Evolutionary conservation across 64 coral and sea anemone species (phyloP).

Genomic region (Pachyseris speciosa): DNA sequence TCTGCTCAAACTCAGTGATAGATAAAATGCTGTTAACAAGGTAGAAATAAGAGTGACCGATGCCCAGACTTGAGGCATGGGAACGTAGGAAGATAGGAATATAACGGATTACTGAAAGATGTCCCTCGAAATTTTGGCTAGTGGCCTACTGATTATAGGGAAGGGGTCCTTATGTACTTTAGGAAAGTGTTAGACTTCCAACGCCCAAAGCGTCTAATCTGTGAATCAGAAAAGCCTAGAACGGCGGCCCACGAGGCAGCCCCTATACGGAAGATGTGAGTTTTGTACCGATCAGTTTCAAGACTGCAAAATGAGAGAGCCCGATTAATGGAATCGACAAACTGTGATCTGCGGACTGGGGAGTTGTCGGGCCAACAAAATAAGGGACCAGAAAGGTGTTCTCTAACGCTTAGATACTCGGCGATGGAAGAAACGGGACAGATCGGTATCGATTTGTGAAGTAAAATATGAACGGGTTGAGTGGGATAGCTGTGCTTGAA

Average conservation of each 20-base stretch:
- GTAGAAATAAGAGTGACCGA: neutral
- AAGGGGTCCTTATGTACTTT: neutral
- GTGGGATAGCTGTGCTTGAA: constrained; percentile 5
- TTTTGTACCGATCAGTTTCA: constrained; percentile 2
- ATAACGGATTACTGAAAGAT: neutral
- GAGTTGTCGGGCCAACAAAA: neutral
- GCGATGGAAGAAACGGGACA: neutral
- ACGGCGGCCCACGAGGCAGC: neutral
- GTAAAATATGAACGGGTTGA: constrained; percentile 8
- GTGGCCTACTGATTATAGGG: neutral
- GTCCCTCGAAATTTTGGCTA: neutral
- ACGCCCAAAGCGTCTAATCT: constrained; percentile 14
- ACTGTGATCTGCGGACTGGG: neutral
- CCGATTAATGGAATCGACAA: neutral
- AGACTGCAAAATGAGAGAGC: neutral
- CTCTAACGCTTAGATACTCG: constrained; percentile 11
- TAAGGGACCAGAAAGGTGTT: neutral
- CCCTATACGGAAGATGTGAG: constrained; percentile 28
- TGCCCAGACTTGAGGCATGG: neutral
- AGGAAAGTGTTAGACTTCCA: constrained; percentile 32
- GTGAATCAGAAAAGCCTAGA: neutral
- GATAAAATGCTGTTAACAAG: neutral
- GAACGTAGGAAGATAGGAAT: neutral
- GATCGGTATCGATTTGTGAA: neutral
- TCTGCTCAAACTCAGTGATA: neutral